Conservation (phyloP, 2,113 vertebrate genomes). For the Odontophorus gujanensis region DNA sequence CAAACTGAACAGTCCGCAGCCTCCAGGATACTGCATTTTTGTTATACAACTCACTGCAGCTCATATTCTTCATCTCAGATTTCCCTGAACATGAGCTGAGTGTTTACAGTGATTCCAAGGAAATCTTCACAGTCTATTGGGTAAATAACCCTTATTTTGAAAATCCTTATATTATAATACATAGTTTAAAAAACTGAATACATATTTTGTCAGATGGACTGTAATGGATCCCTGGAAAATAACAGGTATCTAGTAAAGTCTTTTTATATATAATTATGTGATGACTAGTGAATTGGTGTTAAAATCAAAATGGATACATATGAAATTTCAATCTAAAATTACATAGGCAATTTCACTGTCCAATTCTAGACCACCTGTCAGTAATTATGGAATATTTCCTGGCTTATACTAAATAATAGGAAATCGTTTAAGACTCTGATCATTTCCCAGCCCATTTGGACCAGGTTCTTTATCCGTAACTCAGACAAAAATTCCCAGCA, state of each 20-base stretch:
- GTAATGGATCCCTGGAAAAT: constrained; percentile 37
- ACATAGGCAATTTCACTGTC: not conserved
- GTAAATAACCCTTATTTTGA: constrained; percentile 8
- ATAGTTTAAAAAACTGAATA: not conserved
- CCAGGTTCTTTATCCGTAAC: not conserved
- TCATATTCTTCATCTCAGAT: not conserved
- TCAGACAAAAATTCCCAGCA: not conserved
- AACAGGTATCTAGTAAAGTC: not conserved
- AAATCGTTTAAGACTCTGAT: not conserved
- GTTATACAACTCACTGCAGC: not conserved
- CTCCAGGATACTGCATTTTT: not conserved
- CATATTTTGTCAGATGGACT: constrained; percentile 8
- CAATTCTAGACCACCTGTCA: constrained; percentile 11
- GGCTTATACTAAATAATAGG: not conserved
- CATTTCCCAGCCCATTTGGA: not conserved
- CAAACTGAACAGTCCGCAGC: not conserved
- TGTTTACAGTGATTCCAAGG: not conserved
- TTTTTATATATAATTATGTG: constrained; percentile 26
- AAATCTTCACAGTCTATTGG: not conserved
- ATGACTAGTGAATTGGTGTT: not conserved
- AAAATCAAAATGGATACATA: constrained; percentile 25
- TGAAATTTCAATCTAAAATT: constrained; percentile 3
- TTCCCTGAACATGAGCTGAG: not conserved
- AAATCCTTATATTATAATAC: not conserved
- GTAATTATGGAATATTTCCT: constrained; percentile 2